These are phyloP conservation scores for Urocolius indicus DNA, from an alignment of 2,113 vertebrate species.

Conservation along the genomic window DNA sequence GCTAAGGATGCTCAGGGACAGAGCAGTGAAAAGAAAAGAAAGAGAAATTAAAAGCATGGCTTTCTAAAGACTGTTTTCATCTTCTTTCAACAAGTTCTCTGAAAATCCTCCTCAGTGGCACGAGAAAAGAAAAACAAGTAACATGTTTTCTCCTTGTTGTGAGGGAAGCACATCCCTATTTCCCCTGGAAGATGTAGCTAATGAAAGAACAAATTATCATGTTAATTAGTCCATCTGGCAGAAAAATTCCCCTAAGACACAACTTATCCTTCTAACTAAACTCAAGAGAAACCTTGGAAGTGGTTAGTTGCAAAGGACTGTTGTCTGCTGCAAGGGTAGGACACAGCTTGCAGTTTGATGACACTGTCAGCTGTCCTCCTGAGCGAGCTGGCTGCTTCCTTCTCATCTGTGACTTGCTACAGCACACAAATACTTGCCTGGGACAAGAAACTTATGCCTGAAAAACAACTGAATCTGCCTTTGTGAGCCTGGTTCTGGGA, in stretches of 20 bases:
- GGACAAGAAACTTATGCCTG: background rate
- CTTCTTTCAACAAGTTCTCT: background rate
- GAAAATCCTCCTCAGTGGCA: background rate
- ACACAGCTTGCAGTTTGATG: background rate
- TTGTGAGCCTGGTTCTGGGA: background rate
- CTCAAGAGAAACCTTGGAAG: background rate
- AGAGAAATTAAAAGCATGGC: background rate
- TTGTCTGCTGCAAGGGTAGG: background rate
- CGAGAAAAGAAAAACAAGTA: background rate
- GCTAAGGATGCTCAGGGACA: background rate
- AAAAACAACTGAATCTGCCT: background rate
- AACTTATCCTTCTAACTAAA: background rate
- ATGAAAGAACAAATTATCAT: conserved; percentile 38
- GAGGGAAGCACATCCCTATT: background rate
- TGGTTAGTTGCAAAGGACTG: background rate
- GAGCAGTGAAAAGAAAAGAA: background rate
- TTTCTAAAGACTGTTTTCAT: background rate
- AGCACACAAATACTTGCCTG: background rate
- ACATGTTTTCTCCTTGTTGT: background rate
- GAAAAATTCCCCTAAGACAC: background rate
- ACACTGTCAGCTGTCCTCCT: background rate
- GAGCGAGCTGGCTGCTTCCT: background rate
- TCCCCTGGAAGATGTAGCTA: conserved; percentile 27
- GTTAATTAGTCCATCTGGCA: conserved; percentile 38
- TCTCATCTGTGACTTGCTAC: background rate